Conservation (phyloP, 2,888 invertebrate species). For the Nebria brevicollis region DNA sequence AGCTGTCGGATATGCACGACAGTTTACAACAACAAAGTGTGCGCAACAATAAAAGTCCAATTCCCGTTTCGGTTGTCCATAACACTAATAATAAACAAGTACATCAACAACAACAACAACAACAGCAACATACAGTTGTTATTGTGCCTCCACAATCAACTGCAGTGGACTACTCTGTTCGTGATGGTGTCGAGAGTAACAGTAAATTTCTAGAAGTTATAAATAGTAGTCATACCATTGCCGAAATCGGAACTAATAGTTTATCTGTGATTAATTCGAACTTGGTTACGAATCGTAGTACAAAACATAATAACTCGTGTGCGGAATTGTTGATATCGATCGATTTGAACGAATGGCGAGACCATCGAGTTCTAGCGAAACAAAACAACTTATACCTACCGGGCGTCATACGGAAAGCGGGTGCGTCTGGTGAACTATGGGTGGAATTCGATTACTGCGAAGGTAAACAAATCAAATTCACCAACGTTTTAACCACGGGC, state of each 20-base stretch:
- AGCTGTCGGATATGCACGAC: constrained; percentile 55
- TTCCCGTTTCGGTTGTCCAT: constrained; percentile 2
- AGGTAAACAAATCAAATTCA: constrained; percentile 75
- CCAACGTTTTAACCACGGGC: constrained; percentile 81
- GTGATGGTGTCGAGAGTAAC: constrained; percentile 25
- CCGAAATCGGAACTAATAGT: constrained; percentile 25
- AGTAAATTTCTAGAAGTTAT: constrained; percentile 31
- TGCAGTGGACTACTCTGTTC: constrained; percentile 50
- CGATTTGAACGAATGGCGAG: constrained; percentile 93
- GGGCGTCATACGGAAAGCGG: constrained; percentile 84
- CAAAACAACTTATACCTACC: constrained; percentile 85
- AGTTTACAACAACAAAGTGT: constrained; percentile 53
- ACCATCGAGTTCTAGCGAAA: constrained; percentile 91
- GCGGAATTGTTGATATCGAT: constrained; percentile 60
- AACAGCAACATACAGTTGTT: constrained; percentile 61
- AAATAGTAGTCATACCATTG: constrained; percentile 21
- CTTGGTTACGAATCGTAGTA: constrained; percentile 27
- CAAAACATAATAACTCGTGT: constrained; percentile 23
- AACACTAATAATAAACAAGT: constrained; percentile 51
- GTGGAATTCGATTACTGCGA: constrained; percentile 85
- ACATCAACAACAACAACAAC: constrained; percentile 54
- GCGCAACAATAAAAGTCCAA: constrained; percentile 10
- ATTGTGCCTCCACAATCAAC: constrained; percentile 59
- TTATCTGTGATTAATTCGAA: constrained; percentile 43
- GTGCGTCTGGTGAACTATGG: constrained; percentile 67